phyloP scores from a whole-genome alignment of 1,140 invertebrate species.

The Zaprionus vittiger region DNA sequence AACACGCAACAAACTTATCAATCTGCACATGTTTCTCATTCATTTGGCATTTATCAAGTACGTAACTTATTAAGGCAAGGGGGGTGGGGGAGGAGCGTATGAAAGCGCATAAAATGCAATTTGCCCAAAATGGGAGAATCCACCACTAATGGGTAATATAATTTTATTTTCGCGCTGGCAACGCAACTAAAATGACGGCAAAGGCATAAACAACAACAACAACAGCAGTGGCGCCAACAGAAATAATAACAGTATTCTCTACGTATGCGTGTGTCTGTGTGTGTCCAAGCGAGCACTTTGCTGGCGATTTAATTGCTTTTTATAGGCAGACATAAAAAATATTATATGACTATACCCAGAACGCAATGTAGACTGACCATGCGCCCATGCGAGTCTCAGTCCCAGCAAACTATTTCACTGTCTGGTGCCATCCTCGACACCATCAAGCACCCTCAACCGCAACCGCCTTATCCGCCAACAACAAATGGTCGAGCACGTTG shows the following conservation, averaged over 20 bases:
- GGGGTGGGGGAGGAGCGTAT: not conserved
- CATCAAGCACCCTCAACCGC: constrained; percentile 5
- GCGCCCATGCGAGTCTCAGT: not conserved
- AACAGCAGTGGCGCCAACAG: constrained; percentile 28
- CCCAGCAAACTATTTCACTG: constrained; percentile 2
- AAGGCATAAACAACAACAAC: not conserved
- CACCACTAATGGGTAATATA: constrained; percentile 76
- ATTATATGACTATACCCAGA: constrained; percentile 28
- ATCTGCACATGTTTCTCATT: not conserved
- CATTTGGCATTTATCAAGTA: constrained; percentile 1
- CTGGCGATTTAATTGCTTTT: constrained; percentile 71
- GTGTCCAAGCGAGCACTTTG: constrained; percentile 51
- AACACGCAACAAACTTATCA: not conserved
- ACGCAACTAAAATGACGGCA: constrained; percentile 55
- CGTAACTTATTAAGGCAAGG: constrained; percentile 10
- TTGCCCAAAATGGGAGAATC: constrained; percentile 62
- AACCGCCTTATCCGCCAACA: constrained; percentile 7
- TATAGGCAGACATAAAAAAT: constrained; percentile 62
- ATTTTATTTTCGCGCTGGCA: constrained; percentile 67
- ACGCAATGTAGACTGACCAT: constrained; percentile 24
- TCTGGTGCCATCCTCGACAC: constrained; percentile 1
- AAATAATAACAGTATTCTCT: constrained; percentile 62
- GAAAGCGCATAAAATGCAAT: constrained; percentile 60
- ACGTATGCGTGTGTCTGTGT: constrained; percentile 29
- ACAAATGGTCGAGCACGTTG: constrained; percentile 11